Percentiles rank a stretch among this genome's conserved stretches.
phyloP scores from a whole-genome alignment of 2,888 invertebrate species.

The Spicauda simplicius region DNA sequence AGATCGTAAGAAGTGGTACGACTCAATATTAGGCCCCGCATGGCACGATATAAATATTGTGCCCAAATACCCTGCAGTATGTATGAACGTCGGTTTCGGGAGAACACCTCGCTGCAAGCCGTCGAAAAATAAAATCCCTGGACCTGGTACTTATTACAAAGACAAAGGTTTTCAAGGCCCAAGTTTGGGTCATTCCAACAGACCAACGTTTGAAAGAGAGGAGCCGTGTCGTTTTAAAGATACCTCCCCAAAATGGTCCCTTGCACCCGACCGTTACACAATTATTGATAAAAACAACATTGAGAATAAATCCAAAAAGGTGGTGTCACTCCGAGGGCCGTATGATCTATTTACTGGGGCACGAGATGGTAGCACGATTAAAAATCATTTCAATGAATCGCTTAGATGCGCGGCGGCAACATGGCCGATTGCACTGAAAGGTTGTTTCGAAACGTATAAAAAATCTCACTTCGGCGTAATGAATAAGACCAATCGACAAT shows the following conservation, averaged over 20 bases:
- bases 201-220: conserved; percentile 65
- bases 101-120: conserved; percentile 56
- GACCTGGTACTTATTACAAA: conserved; percentile 71
- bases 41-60: conserved; percentile 59
- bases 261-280: conserved; percentile 70
- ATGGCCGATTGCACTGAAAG: conserved; percentile 68
- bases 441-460: conserved; percentile 63
- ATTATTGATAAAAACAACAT: conserved; percentile 66
- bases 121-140: conserved; percentile 52
- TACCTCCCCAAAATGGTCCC: conserved; percentile 57
- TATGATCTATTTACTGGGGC: conserved; percentile 79
- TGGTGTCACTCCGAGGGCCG: conserved; percentile 69
- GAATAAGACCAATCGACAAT: conserved; percentile 66
- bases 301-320: conserved; percentile 65
- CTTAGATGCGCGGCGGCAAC: conserved; percentile 57
- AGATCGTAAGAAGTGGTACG: conserved; percentile 54
- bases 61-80: conserved; percentile 54
- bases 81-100: conserved; percentile 68
- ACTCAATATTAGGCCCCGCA: conserved; percentile 65
- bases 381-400: conserved; percentile 77
- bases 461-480: conserved; percentile 64
- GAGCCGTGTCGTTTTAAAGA: conserved; percentile 71
- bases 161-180: conserved; percentile 60
- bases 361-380: conserved; percentile 77
- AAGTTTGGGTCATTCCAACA: conserved; percentile 64